A percentile compares a stretch with the other conserved stretches of the same genome.
phyloP scores from a whole-genome alignment of 2,113 vertebrate genomes.

The Microcebus griseorufus region DNA sequence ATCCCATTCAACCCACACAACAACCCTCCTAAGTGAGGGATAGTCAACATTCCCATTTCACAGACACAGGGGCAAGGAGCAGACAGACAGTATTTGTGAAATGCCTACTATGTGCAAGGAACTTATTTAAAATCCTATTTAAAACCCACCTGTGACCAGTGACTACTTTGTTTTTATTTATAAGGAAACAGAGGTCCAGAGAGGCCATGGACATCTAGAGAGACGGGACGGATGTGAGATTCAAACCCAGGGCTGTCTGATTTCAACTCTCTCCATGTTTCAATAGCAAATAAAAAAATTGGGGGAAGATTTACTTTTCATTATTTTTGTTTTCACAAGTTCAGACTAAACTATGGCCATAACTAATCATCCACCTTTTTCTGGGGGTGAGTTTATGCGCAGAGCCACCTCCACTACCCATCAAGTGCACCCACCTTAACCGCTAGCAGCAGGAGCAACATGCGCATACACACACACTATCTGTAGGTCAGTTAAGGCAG shows the following conservation, averaged over 20 bases:
- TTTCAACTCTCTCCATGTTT: not conserved
- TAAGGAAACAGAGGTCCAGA: not conserved
- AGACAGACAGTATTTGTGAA: not conserved
- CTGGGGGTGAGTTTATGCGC: not conserved
- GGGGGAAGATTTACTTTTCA: not conserved
- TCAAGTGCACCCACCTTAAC: too few relatives aligned
- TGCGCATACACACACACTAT: not conserved
- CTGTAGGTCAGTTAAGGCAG: too few relatives aligned
- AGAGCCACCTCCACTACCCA: not conserved
- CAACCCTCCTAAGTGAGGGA: not conserved
- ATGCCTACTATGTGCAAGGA: not conserved
- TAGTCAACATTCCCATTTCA: not conserved
- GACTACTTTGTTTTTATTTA: not conserved
- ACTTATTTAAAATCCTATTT: too few relatives aligned
- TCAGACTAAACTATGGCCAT: not conserved
- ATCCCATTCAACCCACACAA: not conserved
- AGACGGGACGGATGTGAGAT: not conserved
- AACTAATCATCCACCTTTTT: not conserved
- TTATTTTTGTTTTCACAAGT: not conserved
- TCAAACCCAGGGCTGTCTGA: not conserved
- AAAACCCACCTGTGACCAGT: not conserved
- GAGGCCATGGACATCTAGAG: not conserved
- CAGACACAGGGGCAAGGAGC: not conserved
- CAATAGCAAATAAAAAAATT: not conserved
- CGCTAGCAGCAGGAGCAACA: not conserved